A percentile compares a stretch with the other conserved stretches of the same genome.
These are phyloP conservation scores for Cheilinus undulatus DNA, from an alignment of 2,113 vertebrate species.

Conservation along the genomic window DNA sequence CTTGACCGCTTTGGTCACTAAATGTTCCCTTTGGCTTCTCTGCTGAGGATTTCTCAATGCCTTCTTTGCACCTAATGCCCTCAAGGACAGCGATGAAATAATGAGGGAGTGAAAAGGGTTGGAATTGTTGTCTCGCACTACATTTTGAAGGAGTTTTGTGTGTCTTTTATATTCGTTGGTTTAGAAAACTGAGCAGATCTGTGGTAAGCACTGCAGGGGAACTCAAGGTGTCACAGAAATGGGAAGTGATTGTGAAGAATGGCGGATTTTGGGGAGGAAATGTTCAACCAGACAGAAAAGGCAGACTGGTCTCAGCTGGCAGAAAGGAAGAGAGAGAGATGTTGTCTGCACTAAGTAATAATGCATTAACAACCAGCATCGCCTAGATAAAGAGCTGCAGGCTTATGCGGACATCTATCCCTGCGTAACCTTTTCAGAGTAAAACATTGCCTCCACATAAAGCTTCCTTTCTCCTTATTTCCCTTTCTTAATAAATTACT, in stretches of 20 bases:
- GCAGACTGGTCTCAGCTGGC: conserved; percentile 51
- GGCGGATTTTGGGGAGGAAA: conserved; percentile 50
- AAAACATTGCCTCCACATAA: background rate
- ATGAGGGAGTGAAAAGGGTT: conserved; percentile 37
- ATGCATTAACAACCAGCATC: conserved; percentile 39
- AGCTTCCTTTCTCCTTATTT: background rate
- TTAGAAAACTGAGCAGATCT: conserved; percentile 33
- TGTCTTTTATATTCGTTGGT: background rate
- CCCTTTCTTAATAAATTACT: background rate
- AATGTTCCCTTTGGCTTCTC: conserved; percentile 35
- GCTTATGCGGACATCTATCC: conserved; percentile 31
- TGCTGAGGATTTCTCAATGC: conserved; percentile 27
- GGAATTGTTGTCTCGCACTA: conserved; percentile 20
- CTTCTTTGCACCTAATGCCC: conserved; percentile 19
- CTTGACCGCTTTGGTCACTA: conserved; percentile 36
- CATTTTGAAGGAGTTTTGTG: background rate
- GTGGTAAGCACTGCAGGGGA: conserved; percentile 11
- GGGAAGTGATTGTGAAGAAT: conserved; percentile 68
- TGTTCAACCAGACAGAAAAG: conserved; percentile 52
- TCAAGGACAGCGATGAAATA: conserved; percentile 48
- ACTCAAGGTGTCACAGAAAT: conserved; percentile 63
- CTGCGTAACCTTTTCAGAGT: conserved; percentile 19
- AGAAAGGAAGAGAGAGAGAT: conserved; percentile 15
- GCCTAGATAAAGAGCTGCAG: conserved; percentile 47
- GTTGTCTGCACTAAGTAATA: conserved; percentile 20